Percentiles rank a stretch among this genome's conserved stretches.
Evolutionary conservation across 2,797 vertebrate species (phyloP).

Genomic region (Meda fulgida): DNA sequence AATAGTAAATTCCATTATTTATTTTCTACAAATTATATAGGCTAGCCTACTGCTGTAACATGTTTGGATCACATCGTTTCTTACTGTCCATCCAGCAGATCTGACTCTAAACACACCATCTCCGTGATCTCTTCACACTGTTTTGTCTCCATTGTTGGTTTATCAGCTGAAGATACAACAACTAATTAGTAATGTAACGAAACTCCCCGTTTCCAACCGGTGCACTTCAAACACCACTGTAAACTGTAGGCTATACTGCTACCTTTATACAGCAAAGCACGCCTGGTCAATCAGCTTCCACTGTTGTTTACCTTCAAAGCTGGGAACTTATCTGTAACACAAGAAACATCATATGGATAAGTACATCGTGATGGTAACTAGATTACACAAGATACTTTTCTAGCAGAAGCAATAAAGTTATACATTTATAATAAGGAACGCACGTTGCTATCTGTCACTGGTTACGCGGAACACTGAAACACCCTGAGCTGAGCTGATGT

Average conservation of each 20-base stretch:
- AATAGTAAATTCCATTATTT: neutral
- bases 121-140: conserved; percentile 66
- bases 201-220: neutral
- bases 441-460: neutral
- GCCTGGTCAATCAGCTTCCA: neutral
- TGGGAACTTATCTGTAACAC: neutral
- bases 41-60: neutral
- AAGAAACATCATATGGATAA: neutral
- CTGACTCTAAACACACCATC: conserved; percentile 80
- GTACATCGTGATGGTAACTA: neutral
- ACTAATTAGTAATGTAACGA: neutral
- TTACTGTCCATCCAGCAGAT: conserved; percentile 87
- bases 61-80: conserved; percentile 53
- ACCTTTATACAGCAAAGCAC: neutral
- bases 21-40: neutral
- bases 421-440: neutral
- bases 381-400: neutral
- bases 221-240: neutral
- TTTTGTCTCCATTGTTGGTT: conserved; percentile 53
- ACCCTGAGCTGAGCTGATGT: neutral
- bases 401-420: neutral
- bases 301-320: neutral
- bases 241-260: no score
- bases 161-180: conserved; percentile 42
- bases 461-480: neutral